Conservation (phyloP, 2,113 vertebrate species). For the Eptatretus burgeri region DNA sequence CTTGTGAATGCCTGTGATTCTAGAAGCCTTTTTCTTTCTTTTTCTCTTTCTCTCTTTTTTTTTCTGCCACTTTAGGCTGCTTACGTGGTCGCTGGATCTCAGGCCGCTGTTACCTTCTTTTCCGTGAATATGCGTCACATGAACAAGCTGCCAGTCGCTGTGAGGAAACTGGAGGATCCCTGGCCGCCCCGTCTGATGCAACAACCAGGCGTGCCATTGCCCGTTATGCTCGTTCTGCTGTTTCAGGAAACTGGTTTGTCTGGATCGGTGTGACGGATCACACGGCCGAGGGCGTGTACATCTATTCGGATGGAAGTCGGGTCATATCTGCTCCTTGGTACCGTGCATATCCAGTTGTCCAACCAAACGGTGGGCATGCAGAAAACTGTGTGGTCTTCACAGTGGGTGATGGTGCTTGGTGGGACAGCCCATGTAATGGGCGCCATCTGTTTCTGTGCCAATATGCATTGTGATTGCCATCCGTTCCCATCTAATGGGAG, state of each 20-base stretch:
- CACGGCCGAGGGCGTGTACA: slow-evolving; percentile 35
- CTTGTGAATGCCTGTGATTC: too few relatives aligned
- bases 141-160: slow-evolving; percentile 28
- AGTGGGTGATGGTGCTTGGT: slow-evolving; percentile 57
- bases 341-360: slow-evolving; percentile 29
- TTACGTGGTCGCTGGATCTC: slow-evolving; percentile 31
- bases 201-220: slow-evolving; percentile 31
- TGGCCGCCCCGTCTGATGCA: slow-evolving; percentile 41
- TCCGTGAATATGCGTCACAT: slow-evolving; percentile 30
- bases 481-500: not conserved
- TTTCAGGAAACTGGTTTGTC: slow-evolving; percentile 48
- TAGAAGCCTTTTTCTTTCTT: too few relatives aligned
- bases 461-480: slow-evolving; percentile 13
- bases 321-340: slow-evolving; percentile 55
- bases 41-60: too few relatives aligned
- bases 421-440: slow-evolving; percentile 54
- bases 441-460: slow-evolving; percentile 53
- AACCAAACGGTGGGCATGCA: slow-evolving; percentile 39
- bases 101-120: slow-evolving; percentile 43
- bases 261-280: slow-evolving; percentile 54
- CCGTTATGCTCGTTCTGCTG: slow-evolving; percentile 27
- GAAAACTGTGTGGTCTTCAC: slow-evolving; percentile 64
- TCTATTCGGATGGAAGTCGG: slow-evolving; percentile 35
- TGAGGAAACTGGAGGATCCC: slow-evolving; percentile 26
- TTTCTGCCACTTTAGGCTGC: slow-evolving; percentile 21